A percentile compares a stretch with the other conserved stretches of the same genome.
Evolutionary conservation across 1,140 invertebrate genomes (phyloP).

Genomic region (Parapsyche elsis): DNA sequence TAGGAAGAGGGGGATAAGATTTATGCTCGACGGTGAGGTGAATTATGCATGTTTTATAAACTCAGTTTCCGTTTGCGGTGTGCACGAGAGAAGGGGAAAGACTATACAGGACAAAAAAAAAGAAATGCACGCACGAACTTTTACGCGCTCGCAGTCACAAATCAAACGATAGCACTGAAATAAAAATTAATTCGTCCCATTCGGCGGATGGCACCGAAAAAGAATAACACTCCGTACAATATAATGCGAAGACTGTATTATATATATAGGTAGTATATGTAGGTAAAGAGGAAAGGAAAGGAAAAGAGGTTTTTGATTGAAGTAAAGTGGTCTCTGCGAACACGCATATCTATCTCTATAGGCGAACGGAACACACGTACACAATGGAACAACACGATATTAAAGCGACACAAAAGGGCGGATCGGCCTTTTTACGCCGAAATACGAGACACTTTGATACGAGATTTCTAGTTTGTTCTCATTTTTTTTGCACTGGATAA

Average conservation of each 20-base stretch:
- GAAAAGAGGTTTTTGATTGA: background rate
- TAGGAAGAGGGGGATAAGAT: constrained; percentile 35
- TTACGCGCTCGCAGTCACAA: background rate
- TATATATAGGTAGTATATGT: too few species aligned
- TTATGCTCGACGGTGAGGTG: constrained; percentile 38
- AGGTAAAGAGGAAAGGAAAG: background rate
- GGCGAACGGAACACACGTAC: background rate
- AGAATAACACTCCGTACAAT: too few species aligned
- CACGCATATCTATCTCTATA: background rate
- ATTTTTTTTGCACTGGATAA: background rate
- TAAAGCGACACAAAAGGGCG: constrained; percentile 18
- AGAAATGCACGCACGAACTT: background rate
- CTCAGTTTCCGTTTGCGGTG: constrained; percentile 39
- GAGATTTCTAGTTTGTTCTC: background rate
- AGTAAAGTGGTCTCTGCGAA: background rate
- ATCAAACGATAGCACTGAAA: background rate
- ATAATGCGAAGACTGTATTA: too few species aligned
- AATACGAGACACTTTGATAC: constrained; percentile 2
- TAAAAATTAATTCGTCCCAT: background rate
- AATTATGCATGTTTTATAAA: constrained; percentile 50
- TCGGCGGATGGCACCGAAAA: background rate
- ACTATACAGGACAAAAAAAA: background rate
- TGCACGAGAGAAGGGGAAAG: background rate
- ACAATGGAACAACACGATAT: constrained; percentile 32
- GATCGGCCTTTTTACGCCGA: constrained; percentile 37